Evolutionary conservation across 2,888 invertebrate species (phyloP), one percentile per base, ranked within the genome.

Genomic region (Watsonalla cultraria): DNA sequence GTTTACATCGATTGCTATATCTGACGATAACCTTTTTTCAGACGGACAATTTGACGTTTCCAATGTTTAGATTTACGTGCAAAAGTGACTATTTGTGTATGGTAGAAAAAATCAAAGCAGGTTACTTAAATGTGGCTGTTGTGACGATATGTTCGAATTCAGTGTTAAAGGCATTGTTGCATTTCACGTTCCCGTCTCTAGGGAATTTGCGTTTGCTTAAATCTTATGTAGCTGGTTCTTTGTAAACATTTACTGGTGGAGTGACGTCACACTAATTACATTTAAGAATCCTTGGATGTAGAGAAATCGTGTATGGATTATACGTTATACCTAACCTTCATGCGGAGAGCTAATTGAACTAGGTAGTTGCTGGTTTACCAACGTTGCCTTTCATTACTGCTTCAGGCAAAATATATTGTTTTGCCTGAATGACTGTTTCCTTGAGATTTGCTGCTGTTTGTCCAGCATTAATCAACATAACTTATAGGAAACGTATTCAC

Each of bases 1-100:
- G 87, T 90, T 90, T 86, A 89, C 86, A 83, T 74, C 69, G 63
- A 73, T 63, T 67, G 64, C 56, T 65, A 64, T 68, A 68, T 64
- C 72, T 78, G 77, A 71, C 68, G 70, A 65, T 71, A 35, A 37
- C 14, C 49, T 37, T 15, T 37, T 62, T 56, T 54, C 54, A 59
- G 60, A 59, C 52, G 57, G 51, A 53, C 52, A 45, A 42, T 35
- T 52, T 42, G 14, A 49, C 51, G 52, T 53, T 51, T 53, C 53
- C 56, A 57, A 62, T 37, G 55, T 56, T 54, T 52, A 42, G 56
- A 58, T 55, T 49, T 59, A 54, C 57, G 70, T 70, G 74, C 55
- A 62, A 61, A 60, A 72, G 74, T 77, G 76, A 68, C 55, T 62
- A 51, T 59, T 47, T 62, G 68, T 74, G 67, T 49, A 14, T 14